Evolutionary conservation across 2,797 vertebrate genomes (phyloP).

Genomic region (Eospalax fontanierii): DNA sequence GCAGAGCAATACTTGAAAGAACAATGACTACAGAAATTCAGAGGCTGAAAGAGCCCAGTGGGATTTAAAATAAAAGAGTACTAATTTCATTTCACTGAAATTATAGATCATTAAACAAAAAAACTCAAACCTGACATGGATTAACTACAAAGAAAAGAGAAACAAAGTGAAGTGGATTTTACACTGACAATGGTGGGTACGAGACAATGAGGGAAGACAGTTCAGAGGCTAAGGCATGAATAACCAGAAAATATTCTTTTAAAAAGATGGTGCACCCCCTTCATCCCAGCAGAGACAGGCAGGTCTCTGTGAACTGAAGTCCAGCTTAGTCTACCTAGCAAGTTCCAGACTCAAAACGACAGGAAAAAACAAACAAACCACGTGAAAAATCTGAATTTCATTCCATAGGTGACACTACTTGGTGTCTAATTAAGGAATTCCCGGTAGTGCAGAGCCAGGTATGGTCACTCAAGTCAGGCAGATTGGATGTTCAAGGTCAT

Average conservation of each 20-base stretch:
- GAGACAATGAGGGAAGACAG: too few species aligned
- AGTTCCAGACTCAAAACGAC: too few species aligned
- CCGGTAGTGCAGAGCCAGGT: not conserved
- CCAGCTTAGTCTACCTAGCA: too few species aligned
- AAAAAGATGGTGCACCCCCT: not conserved
- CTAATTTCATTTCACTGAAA: not conserved
- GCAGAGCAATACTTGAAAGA: not conserved
- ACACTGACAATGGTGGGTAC: too few species aligned
- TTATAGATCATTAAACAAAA: constrained; percentile 20
- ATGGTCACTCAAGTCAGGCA: not conserved
- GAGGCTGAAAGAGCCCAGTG: too few species aligned
- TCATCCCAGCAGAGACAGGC: too few species aligned
- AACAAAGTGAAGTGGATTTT: too few species aligned
- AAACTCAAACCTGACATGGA: not conserved
- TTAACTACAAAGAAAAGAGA: not conserved
- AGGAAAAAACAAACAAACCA: not conserved
- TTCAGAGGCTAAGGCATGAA: not conserved
- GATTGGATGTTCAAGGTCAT: not conserved
- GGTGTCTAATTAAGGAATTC: not conserved
- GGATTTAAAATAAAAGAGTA: too few species aligned
- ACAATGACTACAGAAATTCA: not conserved
- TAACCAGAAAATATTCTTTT: too few species aligned
- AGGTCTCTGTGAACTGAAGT: too few species aligned
- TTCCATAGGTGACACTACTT: not conserved
- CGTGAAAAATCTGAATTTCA: not conserved